phyloP scores from a whole-genome alignment of 1,140 invertebrate species.

The Achatina immaculata region DNA sequence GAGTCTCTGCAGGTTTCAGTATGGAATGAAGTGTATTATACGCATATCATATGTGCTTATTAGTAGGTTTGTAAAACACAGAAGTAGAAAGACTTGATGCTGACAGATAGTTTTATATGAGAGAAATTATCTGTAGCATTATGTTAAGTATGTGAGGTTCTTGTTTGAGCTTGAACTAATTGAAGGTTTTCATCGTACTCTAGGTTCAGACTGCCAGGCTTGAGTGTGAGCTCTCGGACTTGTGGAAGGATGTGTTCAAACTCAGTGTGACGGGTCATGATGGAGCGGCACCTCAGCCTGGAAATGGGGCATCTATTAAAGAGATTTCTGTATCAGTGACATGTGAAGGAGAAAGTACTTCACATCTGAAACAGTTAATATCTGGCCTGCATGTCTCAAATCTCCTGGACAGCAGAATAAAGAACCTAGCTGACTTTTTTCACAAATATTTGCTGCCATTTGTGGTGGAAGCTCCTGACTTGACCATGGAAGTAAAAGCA shows the following conservation, averaged over 20 bases:
- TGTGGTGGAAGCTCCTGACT: conserved; percentile 65
- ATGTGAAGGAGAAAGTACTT: conserved; percentile 14
- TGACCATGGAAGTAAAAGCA: conserved; percentile 66
- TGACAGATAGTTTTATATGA: no score
- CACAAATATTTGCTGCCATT: conserved; percentile 55
- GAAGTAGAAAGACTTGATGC: no score
- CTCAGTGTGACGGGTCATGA: neutral
- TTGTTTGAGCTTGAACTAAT: no score
- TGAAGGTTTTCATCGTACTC: no score
- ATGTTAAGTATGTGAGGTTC: no score
- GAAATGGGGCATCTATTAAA: no score
- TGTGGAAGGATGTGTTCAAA: conserved; percentile 6
- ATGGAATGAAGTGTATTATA: no score
- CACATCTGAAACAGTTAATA: conserved; percentile 51
- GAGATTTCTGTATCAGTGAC: neutral
- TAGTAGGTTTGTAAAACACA: no score
- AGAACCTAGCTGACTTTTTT: conserved; percentile 62
- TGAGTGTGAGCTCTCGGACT: neutral
- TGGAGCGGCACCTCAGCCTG: neutral
- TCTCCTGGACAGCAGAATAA: conserved; percentile 58
- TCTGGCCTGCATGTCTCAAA: conserved; percentile 60
- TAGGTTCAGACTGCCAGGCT: neutral
- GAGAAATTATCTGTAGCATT: no score
- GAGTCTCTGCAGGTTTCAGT: no score
- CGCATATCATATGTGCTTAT: no score